These are phyloP conservation scores for Archocentrus centrarchus DNA, from an alignment of 2,113 vertebrate species.

Conservation along the genomic window DNA sequence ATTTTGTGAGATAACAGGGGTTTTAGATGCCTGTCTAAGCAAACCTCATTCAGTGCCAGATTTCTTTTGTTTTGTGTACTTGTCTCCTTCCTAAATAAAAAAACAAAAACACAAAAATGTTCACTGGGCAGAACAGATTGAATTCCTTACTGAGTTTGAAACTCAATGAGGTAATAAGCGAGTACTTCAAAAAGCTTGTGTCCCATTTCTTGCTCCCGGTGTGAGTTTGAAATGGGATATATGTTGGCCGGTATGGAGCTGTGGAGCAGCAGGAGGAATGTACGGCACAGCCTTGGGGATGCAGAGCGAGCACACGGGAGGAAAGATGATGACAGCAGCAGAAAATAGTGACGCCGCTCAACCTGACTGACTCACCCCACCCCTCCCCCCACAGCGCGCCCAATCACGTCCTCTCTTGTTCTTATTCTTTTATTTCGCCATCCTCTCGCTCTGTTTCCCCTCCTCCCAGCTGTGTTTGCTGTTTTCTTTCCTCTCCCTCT, in stretches of 20 bases:
- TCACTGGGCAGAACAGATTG: not conserved
- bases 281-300: not conserved
- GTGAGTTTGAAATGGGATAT: not conserved
- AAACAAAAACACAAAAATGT: not conserved
- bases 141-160: not conserved
- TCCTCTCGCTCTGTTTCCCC: no score
- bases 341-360: not conserved
- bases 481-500: not conserved
- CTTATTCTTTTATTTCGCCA: not conserved
- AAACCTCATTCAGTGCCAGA: not conserved
- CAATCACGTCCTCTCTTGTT: constrained; percentile 11
- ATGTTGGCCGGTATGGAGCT: not conserved
- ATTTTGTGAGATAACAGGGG: no score
- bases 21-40: not conserved
- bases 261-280: not conserved
- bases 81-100: not conserved
- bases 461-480: not conserved
- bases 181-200: not conserved
- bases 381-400: not conserved
- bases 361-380: constrained; percentile 17
- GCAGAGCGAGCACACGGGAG: not conserved
- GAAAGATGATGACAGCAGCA: constrained; percentile 46
- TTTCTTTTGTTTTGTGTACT: not conserved
- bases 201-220: not conserved
- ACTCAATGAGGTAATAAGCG: not conserved